These are phyloP conservation scores for Trichonephila clavipes DNA, from an alignment of 1,140 invertebrate genomes.

Conservation along the genomic window DNA sequence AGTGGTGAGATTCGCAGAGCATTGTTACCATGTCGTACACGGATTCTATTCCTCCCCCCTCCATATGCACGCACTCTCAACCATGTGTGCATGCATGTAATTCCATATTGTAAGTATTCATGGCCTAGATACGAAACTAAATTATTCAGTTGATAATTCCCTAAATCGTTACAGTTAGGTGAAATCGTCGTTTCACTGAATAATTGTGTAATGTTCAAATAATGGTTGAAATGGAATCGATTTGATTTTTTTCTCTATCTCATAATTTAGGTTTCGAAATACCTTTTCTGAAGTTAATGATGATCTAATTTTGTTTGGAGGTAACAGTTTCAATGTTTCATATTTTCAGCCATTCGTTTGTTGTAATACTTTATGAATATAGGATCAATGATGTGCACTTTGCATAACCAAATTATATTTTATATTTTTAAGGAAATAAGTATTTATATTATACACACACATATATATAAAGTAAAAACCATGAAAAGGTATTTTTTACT, in stretches of 20 bases:
- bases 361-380: no score
- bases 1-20: conserved; percentile 44
- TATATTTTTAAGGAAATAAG: no score
- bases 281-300: no score
- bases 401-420: no score
- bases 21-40: conserved; percentile 57
- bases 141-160: conserved; percentile 68
- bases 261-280: no score
- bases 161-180: conserved; percentile 46
- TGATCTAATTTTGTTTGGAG: no score
- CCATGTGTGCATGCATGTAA: conserved; percentile 48
- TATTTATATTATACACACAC: no score
- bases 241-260: neutral
- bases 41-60: conserved; percentile 21
- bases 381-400: no score
- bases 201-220: conserved; percentile 36
- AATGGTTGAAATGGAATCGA: neutral
- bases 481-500: no score
- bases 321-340: no score
- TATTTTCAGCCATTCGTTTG: no score
- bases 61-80: conserved; percentile 20
- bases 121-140: conserved; percentile 34
- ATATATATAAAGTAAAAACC: no score
- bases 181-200: conserved; percentile 43
- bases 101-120: conserved; percentile 48